Evolutionary conservation across 2,888 invertebrate genomes (phyloP).

Genomic region (Aleiodes alternator): DNA sequence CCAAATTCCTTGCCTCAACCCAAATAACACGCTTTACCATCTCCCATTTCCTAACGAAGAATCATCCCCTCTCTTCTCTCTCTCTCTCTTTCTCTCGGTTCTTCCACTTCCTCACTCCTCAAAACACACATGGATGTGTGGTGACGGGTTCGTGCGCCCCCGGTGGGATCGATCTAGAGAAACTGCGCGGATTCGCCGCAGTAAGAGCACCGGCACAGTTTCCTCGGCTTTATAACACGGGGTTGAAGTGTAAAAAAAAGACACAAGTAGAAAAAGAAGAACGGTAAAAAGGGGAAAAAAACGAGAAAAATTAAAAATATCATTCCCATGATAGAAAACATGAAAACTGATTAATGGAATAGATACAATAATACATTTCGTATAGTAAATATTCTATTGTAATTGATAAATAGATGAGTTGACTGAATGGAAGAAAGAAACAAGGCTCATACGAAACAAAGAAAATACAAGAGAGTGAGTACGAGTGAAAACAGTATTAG

Average conservation of each 20-base stretch:
- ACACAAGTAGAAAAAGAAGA: not conserved
- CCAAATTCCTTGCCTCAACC: no score
- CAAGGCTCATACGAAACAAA: not conserved
- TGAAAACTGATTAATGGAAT: not conserved
- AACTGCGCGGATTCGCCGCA: constrained; percentile 73
- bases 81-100: no score
- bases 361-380: no score
- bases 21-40: no score
- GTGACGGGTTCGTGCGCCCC: constrained; percentile 55
- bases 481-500: no score
- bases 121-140: constrained; percentile 16
- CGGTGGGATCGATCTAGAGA: constrained; percentile 74
- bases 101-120: not conserved
- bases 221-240: constrained; percentile 27
- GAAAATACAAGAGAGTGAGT: not conserved
- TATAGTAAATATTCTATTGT: no score
- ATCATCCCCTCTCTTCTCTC: no score
- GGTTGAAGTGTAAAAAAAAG: not conserved
- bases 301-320: not conserved
- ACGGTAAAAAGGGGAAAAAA: not conserved
- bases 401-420: no score
- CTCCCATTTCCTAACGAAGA: no score
- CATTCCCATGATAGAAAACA: not conserved
- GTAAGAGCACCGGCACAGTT: constrained; percentile 64
- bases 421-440: not conserved